Base-by-base conservation (phyloP, 53 echinoderm and acorn worm genomes). In the Arbacia lixula region DNA sequence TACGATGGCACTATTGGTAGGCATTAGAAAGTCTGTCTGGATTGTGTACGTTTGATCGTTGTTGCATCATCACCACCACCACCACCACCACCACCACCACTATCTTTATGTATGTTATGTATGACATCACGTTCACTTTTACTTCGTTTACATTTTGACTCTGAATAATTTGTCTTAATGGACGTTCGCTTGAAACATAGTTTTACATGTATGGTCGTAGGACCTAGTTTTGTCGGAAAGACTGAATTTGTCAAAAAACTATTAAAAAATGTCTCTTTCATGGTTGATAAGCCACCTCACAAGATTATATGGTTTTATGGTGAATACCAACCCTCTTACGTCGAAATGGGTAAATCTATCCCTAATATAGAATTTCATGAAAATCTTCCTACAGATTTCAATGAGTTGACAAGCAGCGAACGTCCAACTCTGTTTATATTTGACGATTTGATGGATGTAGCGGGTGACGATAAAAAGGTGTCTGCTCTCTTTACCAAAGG, bases 221-320 rank as follows among this genome's bases (percentile, higher is more conserved):
- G 82, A 12, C 62, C 72, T 6, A 65, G 73, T 20, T 60, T 71
- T 19, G 62, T 68, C 16, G 90, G 90, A 1, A 90, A 90, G 66
- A 85, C 86, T 1, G 51, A 60, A 9, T 90, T 68, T 36, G 81
- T 90, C 20, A 60, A 72, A 38, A 60, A 46, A 82, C 29, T 86
- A 53, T 61, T 90, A 16, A 86, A 71, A 51, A 27, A 73, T 19
- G 4, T 12, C 12, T 6, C 24, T 0, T 4, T 3, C n/a, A 35
- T 81, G 40, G 55, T 90, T 20, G 33, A 82, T 51, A 57, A 30
- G 1, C 43, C 76, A 0, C 86, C 90, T 34, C 33, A 86, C 20
- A 80, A 72, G 19, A 69, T 90, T 12, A 63, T 90, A 21, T 91
- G 91, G 91, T 91, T 83, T 85, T 91, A 88, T 25, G 83, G 88